phyloP scores from a whole-genome alignment of 2,888 invertebrate genomes.

The Cataglyphis livida region DNA sequence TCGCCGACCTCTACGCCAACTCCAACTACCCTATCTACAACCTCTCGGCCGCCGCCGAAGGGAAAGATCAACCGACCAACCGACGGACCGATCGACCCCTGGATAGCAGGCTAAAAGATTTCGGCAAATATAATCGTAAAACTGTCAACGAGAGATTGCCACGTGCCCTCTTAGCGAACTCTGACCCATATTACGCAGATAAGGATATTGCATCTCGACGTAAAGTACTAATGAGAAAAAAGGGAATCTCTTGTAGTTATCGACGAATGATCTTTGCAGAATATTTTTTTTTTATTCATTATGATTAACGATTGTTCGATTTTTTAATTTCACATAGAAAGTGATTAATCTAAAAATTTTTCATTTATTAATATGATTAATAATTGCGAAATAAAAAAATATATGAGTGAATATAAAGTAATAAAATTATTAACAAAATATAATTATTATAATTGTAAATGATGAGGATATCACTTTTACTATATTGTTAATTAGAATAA shows the following conservation, averaged over 20 bases:
- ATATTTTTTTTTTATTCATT: neutral
- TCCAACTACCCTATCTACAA: constrained; percentile 55
- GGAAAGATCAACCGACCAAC: constrained; percentile 45
- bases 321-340: neutral
- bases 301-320: neutral
- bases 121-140: constrained; percentile 74
- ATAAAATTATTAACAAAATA: constrained; percentile 1
- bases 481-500: neutral
- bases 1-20: constrained; percentile 71
- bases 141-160: constrained; percentile 59
- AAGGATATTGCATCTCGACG: neutral
- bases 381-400: neutral
- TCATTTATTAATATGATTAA: neutral
- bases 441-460: constrained; percentile 3
- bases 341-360: neutral
- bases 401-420: neutral
- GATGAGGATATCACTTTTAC: neutral
- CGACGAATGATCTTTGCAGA: neutral
- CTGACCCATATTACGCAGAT: constrained; percentile 3
- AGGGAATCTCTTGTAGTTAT: neutral
- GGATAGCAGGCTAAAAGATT: constrained; percentile 57
- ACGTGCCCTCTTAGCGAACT: constrained; percentile 27
- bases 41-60: constrained; percentile 43
- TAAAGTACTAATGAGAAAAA: neutral
- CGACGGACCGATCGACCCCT: constrained; percentile 31